phyloP scores from a whole-genome alignment of 2,888 invertebrate species.

The Torymus auratus region DNA sequence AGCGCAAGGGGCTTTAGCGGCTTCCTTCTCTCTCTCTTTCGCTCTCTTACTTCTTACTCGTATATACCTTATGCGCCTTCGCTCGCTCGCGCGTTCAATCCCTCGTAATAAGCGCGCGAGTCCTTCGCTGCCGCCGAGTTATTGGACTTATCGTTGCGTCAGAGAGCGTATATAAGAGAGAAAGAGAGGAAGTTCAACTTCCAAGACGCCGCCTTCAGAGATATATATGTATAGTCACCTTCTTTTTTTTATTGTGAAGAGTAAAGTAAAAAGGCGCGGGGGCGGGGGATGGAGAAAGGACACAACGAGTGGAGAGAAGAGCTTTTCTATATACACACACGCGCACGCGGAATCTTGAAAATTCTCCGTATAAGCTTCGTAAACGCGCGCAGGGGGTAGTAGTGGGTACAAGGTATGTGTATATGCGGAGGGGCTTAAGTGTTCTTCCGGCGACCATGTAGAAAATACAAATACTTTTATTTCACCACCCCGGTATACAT shows the following conservation, averaged over 20 bases:
- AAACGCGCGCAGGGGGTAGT: no score
- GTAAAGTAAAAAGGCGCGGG: no score
- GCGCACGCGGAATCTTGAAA: no score
- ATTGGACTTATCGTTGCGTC: constrained; percentile 31
- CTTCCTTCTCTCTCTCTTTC: no score
- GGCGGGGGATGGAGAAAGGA: no score
- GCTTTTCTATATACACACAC: no score
- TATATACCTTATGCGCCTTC: neutral
- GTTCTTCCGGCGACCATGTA: neutral
- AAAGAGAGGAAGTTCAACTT: constrained; percentile 5
- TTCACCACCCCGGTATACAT: constrained; percentile 25
- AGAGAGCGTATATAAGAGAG: neutral
- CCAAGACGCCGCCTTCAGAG: neutral
- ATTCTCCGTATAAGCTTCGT: no score
- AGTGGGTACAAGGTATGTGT: neutral
- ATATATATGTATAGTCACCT: neutral
- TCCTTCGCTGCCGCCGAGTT: constrained; percentile 11
- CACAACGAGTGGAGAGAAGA: no score
- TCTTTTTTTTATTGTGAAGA: no score
- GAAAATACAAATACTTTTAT: constrained; percentile 47
- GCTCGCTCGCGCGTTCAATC: constrained; percentile 3
- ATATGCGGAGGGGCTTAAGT: neutral
- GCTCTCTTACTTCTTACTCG: no score
- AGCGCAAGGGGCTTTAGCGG: no score
- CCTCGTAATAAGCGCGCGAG: neutral